These are phyloP conservation scores for Edolisoma coerulescens DNA, from an alignment of 2,113 vertebrate genomes.

Conservation along the genomic window DNA sequence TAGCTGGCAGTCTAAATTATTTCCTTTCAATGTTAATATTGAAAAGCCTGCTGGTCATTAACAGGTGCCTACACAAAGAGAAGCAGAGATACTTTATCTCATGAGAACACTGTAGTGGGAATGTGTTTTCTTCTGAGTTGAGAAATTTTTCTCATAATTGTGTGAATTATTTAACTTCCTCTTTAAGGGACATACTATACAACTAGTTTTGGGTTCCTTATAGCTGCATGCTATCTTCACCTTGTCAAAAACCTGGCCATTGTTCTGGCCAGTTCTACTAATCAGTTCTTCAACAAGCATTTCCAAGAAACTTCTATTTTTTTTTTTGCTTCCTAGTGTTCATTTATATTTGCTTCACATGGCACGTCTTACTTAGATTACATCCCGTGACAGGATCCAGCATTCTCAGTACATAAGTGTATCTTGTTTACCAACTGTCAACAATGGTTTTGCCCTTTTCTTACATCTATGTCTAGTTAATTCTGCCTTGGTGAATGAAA, in stretches of 20 bases:
- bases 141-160: neutral
- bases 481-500: neutral
- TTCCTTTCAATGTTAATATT: neutral
- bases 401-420: neutral
- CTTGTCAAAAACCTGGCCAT: neutral
- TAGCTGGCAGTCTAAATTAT: neutral
- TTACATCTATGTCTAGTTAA: neutral
- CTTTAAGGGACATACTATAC: neutral
- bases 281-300: neutral
- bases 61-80: neutral
- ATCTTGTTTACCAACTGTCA: neutral
- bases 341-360: neutral
- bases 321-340: neutral
- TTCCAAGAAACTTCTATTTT: neutral
- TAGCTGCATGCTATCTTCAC: neutral
- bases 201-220: neutral
- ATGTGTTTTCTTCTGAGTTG: neutral
- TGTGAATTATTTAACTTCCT: neutral
- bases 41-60: neutral
- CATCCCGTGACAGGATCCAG: neutral
- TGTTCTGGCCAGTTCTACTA: neutral
- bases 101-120: neutral
- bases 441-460: neutral
- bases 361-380: neutral
- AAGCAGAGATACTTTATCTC: rapidly evolving